Base-by-base conservation (phyloP, 2,797 vertebrate species). In the Phoeniculus purpureus region DNA sequence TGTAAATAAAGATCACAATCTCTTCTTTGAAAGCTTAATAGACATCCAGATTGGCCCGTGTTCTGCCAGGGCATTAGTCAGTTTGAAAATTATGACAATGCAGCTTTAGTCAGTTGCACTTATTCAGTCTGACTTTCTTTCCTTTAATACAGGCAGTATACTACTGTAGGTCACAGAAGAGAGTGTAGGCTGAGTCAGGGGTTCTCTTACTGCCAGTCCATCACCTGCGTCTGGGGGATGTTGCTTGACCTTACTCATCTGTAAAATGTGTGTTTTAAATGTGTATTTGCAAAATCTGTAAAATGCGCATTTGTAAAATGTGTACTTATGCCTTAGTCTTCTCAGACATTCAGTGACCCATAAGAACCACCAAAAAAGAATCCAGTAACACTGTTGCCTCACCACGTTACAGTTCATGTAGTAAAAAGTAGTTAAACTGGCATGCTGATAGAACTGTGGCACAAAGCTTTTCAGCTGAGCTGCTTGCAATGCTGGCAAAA, bases 1-100 rank as follows among this genome's bases (percentile, higher is more conserved):
- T 60, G n/a, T 79, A 81, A 93, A 88, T 76, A 68, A 81, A 90
- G 77, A 91, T 73, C 18, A 34, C 31, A 70, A 66, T 91, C 71
- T 90, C 45, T 82, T 72, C 27, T 72, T 37, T 81, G 52, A 75
- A 84, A 83, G 84, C 10, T 52, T 70, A 48, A 66, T 19, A 47
- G 67, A 62, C 32, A 84, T 84, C 8, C 12, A 73, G 64, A 70
- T n/a, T 76, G 54, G 40, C 47, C 48, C 10, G 31, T 81, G 64
- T 26, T 81, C 40, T 81, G 52, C 50, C 71, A 91, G 64, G 55
- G 66, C 74, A 83, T 85, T 79, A 93, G 65, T 92, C 72, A 89
- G 17, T 58, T 47, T 82, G 68, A 64, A 79, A 86, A 70, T 2
- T 1, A 60, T 85, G 90, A 81, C 43, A 58, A 62, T 13, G 60